Base-by-base conservation (phyloP, 1,140 invertebrate species). In the Leptinotarsa texana region DNA sequence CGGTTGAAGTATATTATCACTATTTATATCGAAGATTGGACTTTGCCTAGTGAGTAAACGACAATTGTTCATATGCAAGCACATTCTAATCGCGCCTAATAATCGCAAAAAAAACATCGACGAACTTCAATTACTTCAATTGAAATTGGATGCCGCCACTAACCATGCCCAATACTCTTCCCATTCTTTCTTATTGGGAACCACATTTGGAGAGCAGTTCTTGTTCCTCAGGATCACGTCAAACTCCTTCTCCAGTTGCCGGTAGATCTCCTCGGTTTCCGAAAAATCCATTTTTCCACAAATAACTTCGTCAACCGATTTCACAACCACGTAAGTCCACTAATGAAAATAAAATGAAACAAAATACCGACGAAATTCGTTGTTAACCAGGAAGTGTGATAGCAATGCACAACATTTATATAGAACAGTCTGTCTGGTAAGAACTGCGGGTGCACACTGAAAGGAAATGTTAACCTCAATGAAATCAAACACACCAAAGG, bases 91-190 rank as follows among this genome's bases (percentile, higher is more conserved):
- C 51, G 6, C 13, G 1, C 13, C 5, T 18, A 57, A 18, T 18
- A 57, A 57, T 57, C 6, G 51, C 17, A 57, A 57, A 15, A 21
- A 15, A n/a, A n/a, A 57, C 17, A 57, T 57, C 51, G 17, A 57
- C 51, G 51, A 57, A 57, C 5, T 17, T 6, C 15, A 57, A 57
- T 33, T 33, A 57, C 0, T 13, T 65, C 5, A 66, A 66, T 66
- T 15, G 13, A 13, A 66, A 66, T 22, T 24, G 2, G 13, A 24
- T 63, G 4, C 18, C 15, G 15, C 65, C 15, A 81, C 74, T 76
- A 75, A 82, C 81, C 80, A 81, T 73, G 77, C 77, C 81, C 80
- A 82, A 63, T 82, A 82, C 13, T 82, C 78, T 73, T 80, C 67
- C 81, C 81, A 82, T 51, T 75, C 72, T n/a, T 72, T 75, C 18